These are phyloP conservation scores for Pampusana beccarii DNA, from an alignment of 2,113 vertebrate genomes.

Conservation along the genomic window DNA sequence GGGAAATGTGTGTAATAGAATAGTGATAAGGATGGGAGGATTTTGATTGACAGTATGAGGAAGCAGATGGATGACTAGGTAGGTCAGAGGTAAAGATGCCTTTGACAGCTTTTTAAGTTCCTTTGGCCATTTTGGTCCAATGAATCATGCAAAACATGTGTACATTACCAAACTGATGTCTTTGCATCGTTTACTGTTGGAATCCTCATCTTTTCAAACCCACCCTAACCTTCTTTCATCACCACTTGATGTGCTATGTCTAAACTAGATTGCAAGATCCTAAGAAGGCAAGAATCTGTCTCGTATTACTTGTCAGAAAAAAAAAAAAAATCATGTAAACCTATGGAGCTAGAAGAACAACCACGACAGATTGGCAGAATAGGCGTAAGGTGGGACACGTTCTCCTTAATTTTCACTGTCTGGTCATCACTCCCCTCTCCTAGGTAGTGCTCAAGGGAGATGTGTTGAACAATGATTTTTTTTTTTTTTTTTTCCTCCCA, in stretches of 20 bases:
- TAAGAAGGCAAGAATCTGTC: conserved; percentile 71
- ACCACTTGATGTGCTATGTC: conserved; percentile 70
- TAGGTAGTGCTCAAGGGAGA: conserved; percentile 38
- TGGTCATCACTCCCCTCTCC: conserved; percentile 51
- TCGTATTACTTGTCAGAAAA: conserved; percentile 61
- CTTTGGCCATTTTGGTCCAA: conserved; percentile 73
- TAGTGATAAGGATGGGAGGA: conserved; percentile 53
- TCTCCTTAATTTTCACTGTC: conserved; percentile 63
- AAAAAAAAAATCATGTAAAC: conserved; percentile 37
- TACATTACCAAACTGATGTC: conserved; percentile 68
- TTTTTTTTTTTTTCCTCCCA: not conserved
- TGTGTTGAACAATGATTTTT: conserved; percentile 22
- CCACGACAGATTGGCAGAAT: conserved; percentile 64
- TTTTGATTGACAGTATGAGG: conserved; percentile 67
- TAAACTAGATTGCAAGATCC: conserved; percentile 71
- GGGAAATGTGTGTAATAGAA: conserved; percentile 68
- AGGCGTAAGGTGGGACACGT: conserved; percentile 61
- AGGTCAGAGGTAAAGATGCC: conserved; percentile 71
- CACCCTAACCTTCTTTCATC: conserved; percentile 71
- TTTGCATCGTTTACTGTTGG: conserved; percentile 69
- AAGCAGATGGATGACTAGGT: conserved; percentile 72
- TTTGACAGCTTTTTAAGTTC: conserved; percentile 72
- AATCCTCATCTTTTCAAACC: conserved; percentile 67
- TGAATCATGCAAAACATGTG: conserved; percentile 72
- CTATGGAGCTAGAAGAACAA: conserved; percentile 69